Conservation (phyloP, 2,888 invertebrate species). For the Mythimna pallens region DNA sequence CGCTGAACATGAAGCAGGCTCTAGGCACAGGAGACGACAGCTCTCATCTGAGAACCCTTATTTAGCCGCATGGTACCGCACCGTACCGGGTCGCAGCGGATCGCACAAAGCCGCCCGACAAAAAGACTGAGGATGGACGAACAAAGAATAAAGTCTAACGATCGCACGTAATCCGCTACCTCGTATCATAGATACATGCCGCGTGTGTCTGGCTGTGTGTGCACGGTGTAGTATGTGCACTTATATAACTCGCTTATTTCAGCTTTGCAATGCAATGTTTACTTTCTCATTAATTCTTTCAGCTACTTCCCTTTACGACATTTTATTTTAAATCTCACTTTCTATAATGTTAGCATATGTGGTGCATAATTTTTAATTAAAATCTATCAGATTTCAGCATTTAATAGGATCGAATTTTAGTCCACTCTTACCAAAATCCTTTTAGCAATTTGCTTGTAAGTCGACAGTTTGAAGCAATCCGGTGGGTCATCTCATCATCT, state of each 20-base stretch:
- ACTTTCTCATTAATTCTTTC: slow-evolving; percentile 1
- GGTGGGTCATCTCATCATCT: not conserved
- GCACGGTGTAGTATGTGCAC: not conserved
- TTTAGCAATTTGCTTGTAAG: too few species aligned
- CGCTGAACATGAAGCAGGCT: not conserved
- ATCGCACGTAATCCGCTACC: slow-evolving; percentile 36
- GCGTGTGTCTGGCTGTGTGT: not conserved
- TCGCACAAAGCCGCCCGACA: slow-evolving; percentile 31
- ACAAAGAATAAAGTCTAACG: slow-evolving; percentile 55
- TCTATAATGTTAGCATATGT: not conserved
- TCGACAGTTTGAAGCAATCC: not conserved
- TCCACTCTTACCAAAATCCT: not conserved
- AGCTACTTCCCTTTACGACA: not conserved
- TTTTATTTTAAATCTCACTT: not conserved
- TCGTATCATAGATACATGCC: slow-evolving; percentile 1
- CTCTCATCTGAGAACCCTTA: not conserved
- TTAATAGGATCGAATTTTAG: not conserved
- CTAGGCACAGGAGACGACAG: not conserved
- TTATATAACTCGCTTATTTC: not conserved
- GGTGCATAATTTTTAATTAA: not conserved
- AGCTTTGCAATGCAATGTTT: slow-evolving; percentile 7
- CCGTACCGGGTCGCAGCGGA: not conserved
- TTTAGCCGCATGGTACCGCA: slow-evolving; percentile 7
- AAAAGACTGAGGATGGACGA: slow-evolving; percentile 44
- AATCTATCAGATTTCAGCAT: not conserved